Evolutionary conservation across 2,113 vertebrate genomes (phyloP), one percentile per base, ranked within the genome.

Genomic region (Amphiprion ocellaris): DNA sequence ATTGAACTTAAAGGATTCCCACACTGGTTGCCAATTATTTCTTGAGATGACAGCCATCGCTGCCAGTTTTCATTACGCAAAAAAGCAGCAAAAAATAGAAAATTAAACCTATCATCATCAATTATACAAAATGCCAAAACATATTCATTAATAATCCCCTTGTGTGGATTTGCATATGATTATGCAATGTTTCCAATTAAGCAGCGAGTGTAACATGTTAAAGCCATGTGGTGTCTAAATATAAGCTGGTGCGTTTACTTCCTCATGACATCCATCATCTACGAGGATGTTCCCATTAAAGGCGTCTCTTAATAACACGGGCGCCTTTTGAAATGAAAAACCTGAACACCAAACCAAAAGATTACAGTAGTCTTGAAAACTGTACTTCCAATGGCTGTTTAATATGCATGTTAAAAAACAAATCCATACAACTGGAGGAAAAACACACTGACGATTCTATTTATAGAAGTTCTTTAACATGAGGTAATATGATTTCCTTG

Each of bases 171-270:
- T 86, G 74, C 82, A 88, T 88, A 77, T 33, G 21, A 87, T 89
- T 92, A 92, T 83, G 74, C 74, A 74, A 9, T 10, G n/a, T 69
- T 91, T 91, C 75, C 77, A 85, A 79, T 89, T 90, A 86, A 88
- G 74, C 14, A 26, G 61, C 53, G 54, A 64, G 44, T 78, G 54
- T 83, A 78, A 87, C 84, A 79, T 68, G 81, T 70, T 63, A 62
- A 82, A 81, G 59, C 70, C 69, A 78, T 59, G 78, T 17, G 59
- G 69, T n/a, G 16, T 81, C 77, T 89, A 85, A 79, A 90, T 81
- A 79, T 82, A 82, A 63, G 61, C 70, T 28, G n/a, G 54, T 80
- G 64, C 84, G 59, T 86, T 85, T 87, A 75, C 76, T 44, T 84
- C 59, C 55, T 77, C 19, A 14, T 62, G 52, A 52, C 84, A 89